Percentiles rank a stretch among this genome's conserved stretches.
Conservation (phyloP, 2,797 vertebrate genomes). For the Columba guinea region DNA sequence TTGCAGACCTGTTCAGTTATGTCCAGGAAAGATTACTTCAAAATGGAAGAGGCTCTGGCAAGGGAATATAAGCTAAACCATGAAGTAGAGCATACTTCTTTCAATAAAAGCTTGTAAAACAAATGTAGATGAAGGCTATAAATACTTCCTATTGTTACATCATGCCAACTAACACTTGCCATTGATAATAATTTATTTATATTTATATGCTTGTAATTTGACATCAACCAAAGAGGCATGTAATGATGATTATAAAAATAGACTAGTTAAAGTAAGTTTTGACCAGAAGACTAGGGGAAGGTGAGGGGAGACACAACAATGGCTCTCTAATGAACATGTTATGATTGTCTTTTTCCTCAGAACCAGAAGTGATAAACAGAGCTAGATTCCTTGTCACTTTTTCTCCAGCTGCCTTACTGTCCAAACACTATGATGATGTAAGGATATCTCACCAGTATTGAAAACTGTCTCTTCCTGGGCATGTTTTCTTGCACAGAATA, state of each 20-base stretch:
- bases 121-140: background rate
- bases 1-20: background rate
- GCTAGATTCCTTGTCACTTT: background rate
- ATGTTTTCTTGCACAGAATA: background rate
- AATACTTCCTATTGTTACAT: background rate
- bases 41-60: background rate
- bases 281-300: background rate
- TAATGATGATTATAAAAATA: background rate
- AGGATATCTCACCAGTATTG: background rate
- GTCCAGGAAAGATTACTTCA: background rate
- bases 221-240: background rate
- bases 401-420: background rate
- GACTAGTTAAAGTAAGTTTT: background rate
- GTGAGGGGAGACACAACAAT: rapidly evolving
- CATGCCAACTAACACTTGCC: rapidly evolving
- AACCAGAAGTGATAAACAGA: background rate
- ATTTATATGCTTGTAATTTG: background rate
- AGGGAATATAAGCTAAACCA: background rate
- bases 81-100: rapidly evolving
- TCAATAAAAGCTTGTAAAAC: background rate
- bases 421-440: background rate
- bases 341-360: background rate
- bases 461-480: background rate
- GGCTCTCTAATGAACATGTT: background rate
- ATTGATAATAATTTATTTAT: background rate